Evolutionary conservation across 1,140 invertebrate genomes (phyloP), one percentile per base, ranked within the genome.

Genomic region (Drosophila lini): DNA sequence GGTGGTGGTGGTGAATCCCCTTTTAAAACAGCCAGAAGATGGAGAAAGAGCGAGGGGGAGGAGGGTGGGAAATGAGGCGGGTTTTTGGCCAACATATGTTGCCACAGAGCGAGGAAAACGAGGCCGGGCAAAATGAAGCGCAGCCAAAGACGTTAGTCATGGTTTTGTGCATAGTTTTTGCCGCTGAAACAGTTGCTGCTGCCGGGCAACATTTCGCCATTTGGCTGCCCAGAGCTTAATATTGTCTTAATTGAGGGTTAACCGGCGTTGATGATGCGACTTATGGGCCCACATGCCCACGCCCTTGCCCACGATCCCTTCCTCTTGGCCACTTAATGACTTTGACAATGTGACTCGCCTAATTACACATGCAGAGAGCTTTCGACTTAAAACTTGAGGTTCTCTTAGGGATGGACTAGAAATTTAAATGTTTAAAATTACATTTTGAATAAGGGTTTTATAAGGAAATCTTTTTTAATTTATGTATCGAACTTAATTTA

Each of bases 201-300:
- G 40, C 53, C 56, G 56, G 68, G 65, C 48, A 40, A 45, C 69
- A 74, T 79, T 78, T 53, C 55, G 76, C 56, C 62, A 68, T 68
- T 75, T 69, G 45, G 53, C 56, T 78, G 86, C 68, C 76, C 80
- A 81, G 69, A 67, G 85, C 84, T 91, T 91, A 91, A 91, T 91
- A 89, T 90, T 91, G 83, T 91, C 86, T 91, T 91, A 91, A 91
- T 91, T 91, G 90, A 90, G 90, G 90, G 90, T 91, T 91, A 91
- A 91, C 90, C 90, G 90, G 86, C 90, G 90, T 91, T 91, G 90
- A 91, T 91, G 86, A 91, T 89, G 90, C 86, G 88, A 78, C 80
- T 90, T 89, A 89, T 89, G 84, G 85, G 85, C 63, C 83, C 78
- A 55, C 52, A 59, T 75, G 73, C 67, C 77, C n/a, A 44, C 42